Evolutionary conservation across 2,113 vertebrate species (phyloP).

Genomic region (Tragulus kanchil): DNA sequence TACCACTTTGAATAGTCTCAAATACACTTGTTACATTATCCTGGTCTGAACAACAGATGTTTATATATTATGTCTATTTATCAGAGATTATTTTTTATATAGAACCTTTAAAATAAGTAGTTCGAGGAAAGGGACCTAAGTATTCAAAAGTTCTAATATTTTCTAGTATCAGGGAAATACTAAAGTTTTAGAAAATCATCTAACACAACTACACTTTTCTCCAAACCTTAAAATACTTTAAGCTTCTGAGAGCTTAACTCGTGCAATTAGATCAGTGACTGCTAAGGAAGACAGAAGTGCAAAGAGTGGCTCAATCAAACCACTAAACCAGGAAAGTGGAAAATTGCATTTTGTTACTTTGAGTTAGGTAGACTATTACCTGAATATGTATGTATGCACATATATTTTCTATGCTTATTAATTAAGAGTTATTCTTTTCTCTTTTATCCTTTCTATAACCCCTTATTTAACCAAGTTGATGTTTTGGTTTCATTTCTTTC

Average conservation of each 20-base stretch:
- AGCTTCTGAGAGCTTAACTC: conserved; percentile 40
- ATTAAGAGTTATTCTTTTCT: conserved; percentile 49
- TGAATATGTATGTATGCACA: conserved; percentile 56
- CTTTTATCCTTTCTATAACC: background rate
- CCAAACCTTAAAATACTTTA: conserved; percentile 58
- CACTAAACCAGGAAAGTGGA: conserved; percentile 65
- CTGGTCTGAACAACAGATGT: background rate
- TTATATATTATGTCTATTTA: background rate
- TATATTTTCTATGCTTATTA: conserved; percentile 70
- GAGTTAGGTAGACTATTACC: conserved; percentile 66
- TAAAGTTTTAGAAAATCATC: conserved; percentile 12
- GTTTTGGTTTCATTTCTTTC: conserved; percentile 50
- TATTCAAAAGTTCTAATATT: background rate
- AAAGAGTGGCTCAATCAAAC: conserved; percentile 69
- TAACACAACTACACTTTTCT: conserved; percentile 55
- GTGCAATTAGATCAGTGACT: conserved; percentile 67
- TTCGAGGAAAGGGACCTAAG: background rate
- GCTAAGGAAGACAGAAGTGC: conserved; percentile 51
- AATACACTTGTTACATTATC: background rate
- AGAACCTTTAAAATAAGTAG: background rate
- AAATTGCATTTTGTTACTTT: conserved; percentile 79
- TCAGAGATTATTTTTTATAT: background rate
- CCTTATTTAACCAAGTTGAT: background rate
- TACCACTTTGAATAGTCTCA: background rate
- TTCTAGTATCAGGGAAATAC: background rate